Evolutionary conservation across 2,888 invertebrate species (phyloP).

Genomic region (Dryobota labecula): DNA sequence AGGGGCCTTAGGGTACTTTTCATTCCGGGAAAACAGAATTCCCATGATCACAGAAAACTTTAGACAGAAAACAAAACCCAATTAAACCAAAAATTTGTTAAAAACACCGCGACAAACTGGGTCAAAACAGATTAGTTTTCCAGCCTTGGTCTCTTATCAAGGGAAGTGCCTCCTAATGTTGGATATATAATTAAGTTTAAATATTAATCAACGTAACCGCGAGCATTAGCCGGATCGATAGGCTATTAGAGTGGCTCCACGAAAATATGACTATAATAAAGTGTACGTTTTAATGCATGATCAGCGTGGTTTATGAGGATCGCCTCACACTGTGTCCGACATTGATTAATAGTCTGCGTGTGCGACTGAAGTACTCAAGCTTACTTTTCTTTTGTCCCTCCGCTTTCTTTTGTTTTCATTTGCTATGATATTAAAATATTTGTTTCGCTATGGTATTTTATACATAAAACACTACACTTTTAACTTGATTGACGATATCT

Average conservation of each 20-base stretch:
- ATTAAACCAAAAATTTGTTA: neutral
- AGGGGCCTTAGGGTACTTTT: no score
- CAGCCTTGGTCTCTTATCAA: conserved; percentile 17
- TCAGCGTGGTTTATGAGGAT: conserved; percentile 48
- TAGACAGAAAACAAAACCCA: neutral
- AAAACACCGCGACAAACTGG: conserved; percentile 22
- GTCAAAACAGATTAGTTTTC: conserved; percentile 39
- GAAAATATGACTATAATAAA: conserved; percentile 54
- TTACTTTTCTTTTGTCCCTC: neutral
- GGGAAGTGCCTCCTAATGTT: conserved; percentile 42
- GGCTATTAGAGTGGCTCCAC: conserved; percentile 65
- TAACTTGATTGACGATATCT: no score
- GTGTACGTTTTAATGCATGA: conserved; percentile 39
- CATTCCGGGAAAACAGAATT: neutral
- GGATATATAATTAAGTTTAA: conserved; percentile 62
- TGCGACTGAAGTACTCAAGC: conserved; percentile 25
- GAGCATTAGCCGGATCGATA: conserved; percentile 69
- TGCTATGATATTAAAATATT: no score
- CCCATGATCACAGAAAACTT: neutral
- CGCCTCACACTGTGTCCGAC: conserved; percentile 34
- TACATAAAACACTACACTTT: no score
- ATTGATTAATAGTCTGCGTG: conserved; percentile 52
- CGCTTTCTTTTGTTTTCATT: neutral
- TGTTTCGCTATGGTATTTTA: no score
- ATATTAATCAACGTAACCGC: conserved; percentile 66